Base-by-base conservation (phyloP, 2,888 invertebrate genomes). In the Smittia sp. region DNA sequence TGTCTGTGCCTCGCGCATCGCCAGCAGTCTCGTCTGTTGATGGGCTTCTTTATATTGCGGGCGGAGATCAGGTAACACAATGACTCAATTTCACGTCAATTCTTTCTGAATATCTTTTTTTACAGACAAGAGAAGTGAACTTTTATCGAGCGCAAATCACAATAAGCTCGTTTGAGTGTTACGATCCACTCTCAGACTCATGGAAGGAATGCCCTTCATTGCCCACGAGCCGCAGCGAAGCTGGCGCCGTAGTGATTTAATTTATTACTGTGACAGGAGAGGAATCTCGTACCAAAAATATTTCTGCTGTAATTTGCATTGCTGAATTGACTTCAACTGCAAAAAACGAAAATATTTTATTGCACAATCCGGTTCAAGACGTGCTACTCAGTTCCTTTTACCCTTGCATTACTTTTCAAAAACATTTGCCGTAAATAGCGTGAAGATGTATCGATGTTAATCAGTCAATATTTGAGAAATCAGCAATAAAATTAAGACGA, bases 71-170 rank as follows among this genome's bases (percentile, higher is more conserved):
- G 79, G 82, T 82, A 73, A 74, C 75, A 52, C 39, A 54, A 18
- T 46, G n/a, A n/a, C n/a, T n/a, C n/a, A n/a, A n/a, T n/a, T n/a
- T n/a, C n/a, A n/a, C n/a, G n/a, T n/a, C n/a, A n/a, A n/a, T n/a
- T n/a, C n/a, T n/a, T n/a, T n/a, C n/a, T n/a, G 9, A 32, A 32
- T 9, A 15, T 54, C 15, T 73, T 46, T 74, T 20, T n/a, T 74
- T 74, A 20, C 70, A 79, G 84, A 91, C 90, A 75, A 89, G 90
- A 79, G 90, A 89, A 79, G 89, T 89, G 76, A 87, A 89, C 80
- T 94, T 94, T 83, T 94, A 93, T 84, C 87, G 93, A 77, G 92
- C 92, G 69, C 91, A 93, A 80, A 89, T 91, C 77, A 91, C 94
- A 54, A 89, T 95, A 76, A 88, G 91, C 76, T 88, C 89, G 70